These are phyloP conservation scores for Sebastes kiyomatsui DNA, from an alignment of 2,797 vertebrate genomes.

Conservation along the genomic window DNA sequence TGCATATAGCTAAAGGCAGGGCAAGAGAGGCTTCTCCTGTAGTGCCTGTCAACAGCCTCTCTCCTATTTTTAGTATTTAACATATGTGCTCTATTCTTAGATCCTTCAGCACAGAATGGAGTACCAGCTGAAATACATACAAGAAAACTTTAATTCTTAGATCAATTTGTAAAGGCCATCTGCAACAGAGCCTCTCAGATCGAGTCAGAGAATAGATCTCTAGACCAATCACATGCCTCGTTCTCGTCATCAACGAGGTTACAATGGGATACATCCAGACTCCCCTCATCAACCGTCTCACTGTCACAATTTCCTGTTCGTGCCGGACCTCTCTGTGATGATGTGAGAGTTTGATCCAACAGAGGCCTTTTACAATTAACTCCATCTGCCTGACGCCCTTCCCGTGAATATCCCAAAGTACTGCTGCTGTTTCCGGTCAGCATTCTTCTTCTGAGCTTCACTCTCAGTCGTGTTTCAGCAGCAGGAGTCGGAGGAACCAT, in stretches of 20 bases:
- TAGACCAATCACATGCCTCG: constrained; percentile 66
- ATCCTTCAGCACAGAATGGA: not conserved
- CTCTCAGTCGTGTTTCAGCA: not conserved
- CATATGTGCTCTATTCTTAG: not conserved
- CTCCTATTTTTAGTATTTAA: not conserved
- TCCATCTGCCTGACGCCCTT: not conserved
- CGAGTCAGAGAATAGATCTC: constrained; percentile 76
- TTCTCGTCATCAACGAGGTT: constrained; percentile 1
- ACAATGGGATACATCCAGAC: not conserved
- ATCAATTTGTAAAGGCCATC: not conserved
- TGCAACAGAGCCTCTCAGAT: constrained; percentile 27
- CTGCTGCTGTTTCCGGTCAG: not conserved
- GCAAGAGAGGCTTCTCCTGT: not conserved
- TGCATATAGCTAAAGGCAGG: not conserved
- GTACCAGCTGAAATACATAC: not conserved
- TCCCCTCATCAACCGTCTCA: not conserved
- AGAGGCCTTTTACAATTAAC: constrained; percentile 14
- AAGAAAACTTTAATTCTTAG: not conserved
- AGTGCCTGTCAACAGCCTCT: not conserved
- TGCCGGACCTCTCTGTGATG: not conserved
- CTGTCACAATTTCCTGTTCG: constrained; percentile 1
- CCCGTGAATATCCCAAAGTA: not conserved
- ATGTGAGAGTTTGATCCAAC: not conserved
- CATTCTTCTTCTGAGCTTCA: not conserved
- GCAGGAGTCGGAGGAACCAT: constrained; percentile 53